Percentiles rank a stretch among this genome's conserved stretches.
Conservation (phyloP, 2,797 vertebrate genomes). For the Fratercula arctica region DNA sequence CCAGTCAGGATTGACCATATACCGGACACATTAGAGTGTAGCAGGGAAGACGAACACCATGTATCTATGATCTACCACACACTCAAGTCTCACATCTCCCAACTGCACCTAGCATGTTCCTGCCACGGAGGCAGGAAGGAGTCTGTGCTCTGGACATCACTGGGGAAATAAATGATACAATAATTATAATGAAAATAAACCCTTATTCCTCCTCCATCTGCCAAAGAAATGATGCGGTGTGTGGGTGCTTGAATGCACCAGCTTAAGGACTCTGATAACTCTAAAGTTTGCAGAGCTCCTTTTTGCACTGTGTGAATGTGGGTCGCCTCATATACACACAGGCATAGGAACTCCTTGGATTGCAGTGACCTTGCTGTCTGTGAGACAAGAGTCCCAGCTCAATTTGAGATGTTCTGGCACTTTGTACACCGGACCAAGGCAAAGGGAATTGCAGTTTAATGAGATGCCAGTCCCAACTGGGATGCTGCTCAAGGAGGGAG, state of each 20-base stretch:
- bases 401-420: constrained; percentile 29
- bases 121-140: not conserved
- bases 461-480: not conserved
- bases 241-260: not conserved
- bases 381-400: constrained; percentile 18
- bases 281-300: not conserved
- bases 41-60: not conserved
- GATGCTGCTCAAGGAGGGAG: constrained; percentile 28
- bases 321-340: rapidly evolving
- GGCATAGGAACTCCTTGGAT: not conserved
- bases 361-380: constrained; percentile 11
- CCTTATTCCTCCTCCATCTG: not conserved
- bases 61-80: not conserved
- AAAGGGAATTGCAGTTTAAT: constrained; percentile 34
- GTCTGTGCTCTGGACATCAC: not conserved
- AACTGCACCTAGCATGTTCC: not conserved
- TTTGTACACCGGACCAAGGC: not conserved
- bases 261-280: not conserved
- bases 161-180: not conserved
- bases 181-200: not conserved
- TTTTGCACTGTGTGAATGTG: not conserved
- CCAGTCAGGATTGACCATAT: not conserved
- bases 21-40: not conserved
- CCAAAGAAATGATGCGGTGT: not conserved
- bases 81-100: not conserved